Evolutionary conservation across 2,797 vertebrate species (phyloP).

Genomic region (Pseudomugil gertrudae): DNA sequence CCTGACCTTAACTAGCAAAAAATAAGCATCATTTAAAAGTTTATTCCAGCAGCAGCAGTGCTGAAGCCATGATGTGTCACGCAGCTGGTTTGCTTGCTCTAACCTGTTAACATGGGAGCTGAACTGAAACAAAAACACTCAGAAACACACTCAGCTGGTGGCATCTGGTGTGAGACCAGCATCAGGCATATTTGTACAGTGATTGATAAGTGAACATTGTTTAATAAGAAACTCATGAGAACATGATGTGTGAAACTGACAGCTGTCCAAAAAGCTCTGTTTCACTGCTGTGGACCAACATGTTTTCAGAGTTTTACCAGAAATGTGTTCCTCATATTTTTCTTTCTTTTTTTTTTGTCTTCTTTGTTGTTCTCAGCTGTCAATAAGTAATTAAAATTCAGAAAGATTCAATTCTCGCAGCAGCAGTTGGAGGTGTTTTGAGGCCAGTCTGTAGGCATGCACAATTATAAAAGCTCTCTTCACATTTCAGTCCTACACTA

Average conservation of each 20-base stretch:
- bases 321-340: conserved; percentile 21
- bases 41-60: neutral
- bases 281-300: neutral
- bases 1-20: neutral
- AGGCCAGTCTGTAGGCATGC: neutral
- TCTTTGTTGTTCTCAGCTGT: neutral
- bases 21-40: neutral
- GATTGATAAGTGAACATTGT: neutral
- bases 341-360: neutral
- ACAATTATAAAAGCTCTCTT: neutral
- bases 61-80: neutral
- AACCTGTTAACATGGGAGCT: neutral
- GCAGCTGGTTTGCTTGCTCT: neutral
- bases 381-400: neutral
- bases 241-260: conserved; percentile 28
- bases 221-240: conserved; percentile 11
- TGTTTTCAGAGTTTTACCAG: conserved; percentile 6
- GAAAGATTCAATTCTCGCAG: neutral
- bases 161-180: neutral
- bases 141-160: neutral
- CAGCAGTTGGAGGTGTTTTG: neutral
- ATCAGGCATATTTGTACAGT: conserved; percentile 5
- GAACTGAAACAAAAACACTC: neutral
- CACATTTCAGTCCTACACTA: neutral
- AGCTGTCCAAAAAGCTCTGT: conserved; percentile 19